Evolutionary conservation across 1,140 invertebrate species (phyloP).

Genomic region (Formica selysi): DNA sequence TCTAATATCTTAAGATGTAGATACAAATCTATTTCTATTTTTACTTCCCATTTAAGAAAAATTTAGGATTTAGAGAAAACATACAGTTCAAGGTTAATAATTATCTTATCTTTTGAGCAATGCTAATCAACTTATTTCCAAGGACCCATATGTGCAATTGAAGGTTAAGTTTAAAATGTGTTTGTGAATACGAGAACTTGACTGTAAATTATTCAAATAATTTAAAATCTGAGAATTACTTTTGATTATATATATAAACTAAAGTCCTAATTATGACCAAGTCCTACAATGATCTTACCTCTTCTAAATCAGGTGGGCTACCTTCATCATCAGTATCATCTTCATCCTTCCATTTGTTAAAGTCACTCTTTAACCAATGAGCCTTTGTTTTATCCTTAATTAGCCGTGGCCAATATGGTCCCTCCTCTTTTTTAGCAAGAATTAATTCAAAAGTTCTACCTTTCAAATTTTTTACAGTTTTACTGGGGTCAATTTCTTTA

Average conservation of each 20-base stretch:
- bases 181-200: too few species aligned
- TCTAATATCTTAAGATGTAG: too few species aligned
- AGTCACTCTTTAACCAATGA: slow-evolving; percentile 99
- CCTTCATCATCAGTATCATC: slow-evolving; percentile 92
- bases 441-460: slow-evolving; percentile 88
- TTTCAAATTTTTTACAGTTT: slow-evolving; percentile 88
- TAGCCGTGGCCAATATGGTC: slow-evolving; percentile 95
- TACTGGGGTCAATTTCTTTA: slow-evolving; percentile 93
- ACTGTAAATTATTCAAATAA: slow-evolving; percentile 16
- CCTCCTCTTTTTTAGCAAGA: slow-evolving; percentile 89
- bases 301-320: slow-evolving; percentile 87
- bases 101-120: too few species aligned
- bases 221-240: not conserved
- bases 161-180: too few species aligned
- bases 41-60: too few species aligned
- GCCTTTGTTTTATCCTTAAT: slow-evolving; percentile 95
- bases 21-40: too few species aligned
- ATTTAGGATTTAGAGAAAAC: too few species aligned
- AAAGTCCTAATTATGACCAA: slow-evolving; percentile 53
- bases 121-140: too few species aligned
- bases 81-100: too few species aligned
- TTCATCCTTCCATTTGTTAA: slow-evolving; percentile 99
- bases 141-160: too few species aligned
- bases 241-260: not conserved
- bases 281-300: slow-evolving; percentile 82